A percentile compares a stretch with the other conserved stretches of the same genome.
Conservation (phyloP, 1,140 invertebrate species). For the Drosophila lowei region DNA sequence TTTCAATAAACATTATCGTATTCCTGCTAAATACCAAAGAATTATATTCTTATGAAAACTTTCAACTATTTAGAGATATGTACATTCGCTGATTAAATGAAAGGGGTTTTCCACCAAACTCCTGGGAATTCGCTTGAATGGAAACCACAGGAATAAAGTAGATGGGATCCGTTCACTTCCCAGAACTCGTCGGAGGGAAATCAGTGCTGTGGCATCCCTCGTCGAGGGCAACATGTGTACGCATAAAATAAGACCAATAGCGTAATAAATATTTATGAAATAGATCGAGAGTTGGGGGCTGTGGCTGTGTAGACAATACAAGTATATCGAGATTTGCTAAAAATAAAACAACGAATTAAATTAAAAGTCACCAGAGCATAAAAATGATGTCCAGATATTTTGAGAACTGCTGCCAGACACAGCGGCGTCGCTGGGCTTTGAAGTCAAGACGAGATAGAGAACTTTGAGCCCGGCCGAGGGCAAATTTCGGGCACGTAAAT, state of each 20-base stretch:
- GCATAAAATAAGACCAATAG: constrained; percentile 57
- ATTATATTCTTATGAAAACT: constrained; percentile 4
- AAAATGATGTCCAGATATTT: constrained; percentile 34
- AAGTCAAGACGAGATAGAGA: constrained; percentile 15
- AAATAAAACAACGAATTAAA: constrained; percentile 40
- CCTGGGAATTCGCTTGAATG: constrained; percentile 10
- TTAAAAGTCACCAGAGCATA: constrained; percentile 21
- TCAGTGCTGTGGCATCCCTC: constrained; percentile 30
- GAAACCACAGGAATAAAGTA: constrained; percentile 7
- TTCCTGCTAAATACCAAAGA: constrained; percentile 14
- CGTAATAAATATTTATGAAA: constrained; percentile 68
- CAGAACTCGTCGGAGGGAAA: constrained; percentile 7
- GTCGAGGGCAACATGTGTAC: constrained; percentile 50
- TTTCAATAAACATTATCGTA: constrained; percentile 29
- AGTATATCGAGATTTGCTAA: constrained; percentile 51
- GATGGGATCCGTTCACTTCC: constrained; percentile 15
- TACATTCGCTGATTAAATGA: neutral
- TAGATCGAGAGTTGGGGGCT: constrained; percentile 13
- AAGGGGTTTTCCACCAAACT: constrained; percentile 7
- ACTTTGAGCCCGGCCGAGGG: constrained; percentile 21
- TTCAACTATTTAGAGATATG: no score
- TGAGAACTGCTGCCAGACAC: constrained; percentile 37
- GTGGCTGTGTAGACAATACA: constrained; percentile 2
- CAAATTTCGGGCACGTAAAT: constrained; percentile 29
- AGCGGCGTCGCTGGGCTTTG: constrained; percentile 34